A percentile compares a stretch with the other conserved stretches of the same genome.
Evolutionary conservation across 2,888 invertebrate species (phyloP).

Genomic region (Creontiades dilutus): DNA sequence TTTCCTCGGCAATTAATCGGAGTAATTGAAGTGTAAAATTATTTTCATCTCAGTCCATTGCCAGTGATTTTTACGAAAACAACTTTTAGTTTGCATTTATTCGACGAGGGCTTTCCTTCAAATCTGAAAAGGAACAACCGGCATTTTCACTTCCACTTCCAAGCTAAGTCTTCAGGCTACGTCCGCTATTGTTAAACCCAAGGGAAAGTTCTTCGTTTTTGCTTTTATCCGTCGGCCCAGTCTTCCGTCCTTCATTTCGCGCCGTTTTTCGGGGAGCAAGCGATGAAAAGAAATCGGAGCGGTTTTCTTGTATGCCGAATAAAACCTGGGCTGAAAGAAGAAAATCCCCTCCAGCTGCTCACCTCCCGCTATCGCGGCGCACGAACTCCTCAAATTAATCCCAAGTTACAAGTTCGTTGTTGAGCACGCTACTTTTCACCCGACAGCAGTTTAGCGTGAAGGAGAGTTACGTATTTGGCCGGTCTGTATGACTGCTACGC

Average conservation of each 20-base stretch:
- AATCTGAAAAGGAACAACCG: neutral
- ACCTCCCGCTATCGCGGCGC: neutral
- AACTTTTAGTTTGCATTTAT: neutral
- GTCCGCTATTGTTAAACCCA: conserved; percentile 25
- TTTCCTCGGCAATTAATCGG: conserved; percentile 9
- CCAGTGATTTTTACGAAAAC: neutral
- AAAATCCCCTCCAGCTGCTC: neutral
- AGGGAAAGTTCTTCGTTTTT: conserved; percentile 27
- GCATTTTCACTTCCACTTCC: conserved; percentile 4
- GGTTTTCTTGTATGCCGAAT: neutral
- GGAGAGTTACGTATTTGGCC: too few relatives aligned
- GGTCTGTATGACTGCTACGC: too few relatives aligned
- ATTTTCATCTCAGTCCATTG: neutral
- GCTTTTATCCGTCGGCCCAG: neutral
- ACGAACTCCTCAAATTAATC: conserved; percentile 3
- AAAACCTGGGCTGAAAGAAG: neutral
- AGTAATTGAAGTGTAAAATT: neutral
- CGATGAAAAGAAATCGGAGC: neutral
- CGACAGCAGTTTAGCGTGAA: too few relatives aligned
- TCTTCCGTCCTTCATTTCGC: neutral
- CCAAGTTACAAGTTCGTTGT: neutral
- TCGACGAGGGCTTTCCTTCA: neutral
- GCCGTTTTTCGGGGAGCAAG: neutral
- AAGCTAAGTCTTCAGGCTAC: neutral
- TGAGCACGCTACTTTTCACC: neutral